These are phyloP conservation scores for Cetoscarus ocellatus DNA, from an alignment of 2,797 vertebrate species.

Conservation along the genomic window DNA sequence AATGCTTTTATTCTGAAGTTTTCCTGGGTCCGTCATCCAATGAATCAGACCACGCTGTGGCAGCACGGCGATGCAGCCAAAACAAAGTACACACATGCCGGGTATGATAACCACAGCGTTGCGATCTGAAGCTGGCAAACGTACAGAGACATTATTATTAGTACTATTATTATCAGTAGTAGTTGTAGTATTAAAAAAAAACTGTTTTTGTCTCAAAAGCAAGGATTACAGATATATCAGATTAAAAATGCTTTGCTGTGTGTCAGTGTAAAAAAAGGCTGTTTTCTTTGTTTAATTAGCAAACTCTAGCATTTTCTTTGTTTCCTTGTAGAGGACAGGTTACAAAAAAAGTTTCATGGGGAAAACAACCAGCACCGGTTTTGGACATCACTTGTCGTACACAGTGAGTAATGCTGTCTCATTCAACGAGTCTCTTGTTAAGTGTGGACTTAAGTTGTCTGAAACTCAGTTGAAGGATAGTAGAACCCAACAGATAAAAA, in stretches of 20 bases:
- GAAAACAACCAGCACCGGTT: slow-evolving; percentile 28
- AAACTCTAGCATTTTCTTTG: not conserved
- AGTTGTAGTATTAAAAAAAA: no score
- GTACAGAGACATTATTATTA: no score
- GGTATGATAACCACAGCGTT: no score
- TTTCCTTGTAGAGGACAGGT: slow-evolving; percentile 61
- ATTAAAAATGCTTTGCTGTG: not conserved
- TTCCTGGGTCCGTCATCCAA: no score
- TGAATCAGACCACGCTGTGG: no score
- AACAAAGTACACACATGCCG: no score
- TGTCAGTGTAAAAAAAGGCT: no score
- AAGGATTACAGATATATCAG: not conserved
- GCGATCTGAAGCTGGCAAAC: no score
- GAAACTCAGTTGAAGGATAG: not conserved
- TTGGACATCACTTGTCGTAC: slow-evolving; percentile 64
- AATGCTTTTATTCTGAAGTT: no score
- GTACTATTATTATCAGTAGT: no score
- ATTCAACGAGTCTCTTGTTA: not conserved
- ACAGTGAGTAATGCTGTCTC: slow-evolving; percentile 57
- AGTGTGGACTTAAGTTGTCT: not conserved
- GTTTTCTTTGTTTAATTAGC: not conserved
- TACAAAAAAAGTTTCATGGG: slow-evolving; percentile 46
- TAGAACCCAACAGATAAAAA: not conserved
- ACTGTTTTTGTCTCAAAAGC: no score
- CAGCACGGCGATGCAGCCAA: no score